A percentile compares a stretch with the other conserved stretches of the same genome.
These are phyloP conservation scores for Scortum barcoo DNA, from an alignment of 2,113 vertebrate species.

Conservation along the genomic window DNA sequence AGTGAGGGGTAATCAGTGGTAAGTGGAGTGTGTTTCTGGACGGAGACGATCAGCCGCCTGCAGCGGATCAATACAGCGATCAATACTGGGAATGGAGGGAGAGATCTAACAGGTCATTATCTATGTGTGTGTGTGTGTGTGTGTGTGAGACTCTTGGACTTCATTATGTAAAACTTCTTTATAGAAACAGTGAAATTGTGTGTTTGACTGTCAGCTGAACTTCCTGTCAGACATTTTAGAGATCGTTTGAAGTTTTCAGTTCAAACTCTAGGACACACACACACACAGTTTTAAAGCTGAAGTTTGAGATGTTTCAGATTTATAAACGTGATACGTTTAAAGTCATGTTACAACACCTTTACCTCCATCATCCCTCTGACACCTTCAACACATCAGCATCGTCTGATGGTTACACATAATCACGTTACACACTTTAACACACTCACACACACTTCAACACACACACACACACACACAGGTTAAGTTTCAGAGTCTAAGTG, in stretches of 20 bases:
- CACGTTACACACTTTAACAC: not conserved
- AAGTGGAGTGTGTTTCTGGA: constrained; percentile 65
- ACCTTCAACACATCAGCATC: not conserved
- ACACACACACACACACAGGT: constrained; percentile 14
- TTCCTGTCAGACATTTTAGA: constrained; percentile 5
- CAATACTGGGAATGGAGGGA: constrained; percentile 47
- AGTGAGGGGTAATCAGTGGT: constrained; percentile 45
- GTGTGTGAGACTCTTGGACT: not conserved
- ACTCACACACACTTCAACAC: constrained; percentile 21
- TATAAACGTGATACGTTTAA: too few relatives aligned
- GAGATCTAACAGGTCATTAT: constrained; percentile 35
- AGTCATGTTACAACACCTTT: not conserved
- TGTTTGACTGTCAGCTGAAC: constrained; percentile 34
- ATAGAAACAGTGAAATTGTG: constrained; percentile 3
- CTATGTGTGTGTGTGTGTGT: constrained; percentile 19
- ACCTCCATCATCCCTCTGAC: not conserved
- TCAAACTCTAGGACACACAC: constrained; percentile 17
- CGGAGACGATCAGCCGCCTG: constrained; percentile 65
- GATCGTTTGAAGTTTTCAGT: constrained; percentile 8
- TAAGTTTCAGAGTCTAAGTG: constrained; percentile 49
- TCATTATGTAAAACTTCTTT: constrained; percentile 45
- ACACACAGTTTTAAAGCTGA: not conserved
- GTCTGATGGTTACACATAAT: constrained; percentile 10
- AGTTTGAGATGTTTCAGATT: not conserved
- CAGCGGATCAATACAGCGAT: constrained; percentile 58